Conservation (phyloP, 2,113 vertebrate species). For the Ctenodactylus gundi region DNA sequence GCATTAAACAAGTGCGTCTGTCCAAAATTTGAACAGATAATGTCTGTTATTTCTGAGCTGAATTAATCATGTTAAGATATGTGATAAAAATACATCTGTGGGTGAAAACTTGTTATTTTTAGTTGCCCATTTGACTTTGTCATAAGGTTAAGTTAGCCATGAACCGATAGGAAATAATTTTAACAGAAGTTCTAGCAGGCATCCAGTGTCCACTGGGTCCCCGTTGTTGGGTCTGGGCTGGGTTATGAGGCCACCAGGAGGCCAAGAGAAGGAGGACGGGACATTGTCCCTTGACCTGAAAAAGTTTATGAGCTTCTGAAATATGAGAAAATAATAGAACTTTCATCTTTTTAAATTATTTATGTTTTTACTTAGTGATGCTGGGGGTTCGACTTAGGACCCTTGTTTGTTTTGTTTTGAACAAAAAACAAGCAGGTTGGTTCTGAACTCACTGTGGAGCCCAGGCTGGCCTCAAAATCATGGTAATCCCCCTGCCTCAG, state of each 20-base stretch:
- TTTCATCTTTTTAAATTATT: slow-evolving; percentile 5
- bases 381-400: too few species aligned
- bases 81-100: not conserved
- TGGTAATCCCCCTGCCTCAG: too few species aligned
- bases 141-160: not conserved
- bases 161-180: not conserved
- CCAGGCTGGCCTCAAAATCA: too few species aligned
- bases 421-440: too few species aligned
- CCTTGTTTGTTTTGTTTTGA: too few species aligned
- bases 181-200: not conserved
- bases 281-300: not conserved
- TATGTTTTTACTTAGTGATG: too few species aligned
- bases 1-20: not conserved
- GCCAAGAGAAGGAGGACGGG: rapidly evolving
- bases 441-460: too few species aligned
- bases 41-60: not conserved
- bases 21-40: not conserved
- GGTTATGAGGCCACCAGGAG: not conserved
- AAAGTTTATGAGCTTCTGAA: not conserved
- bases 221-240: not conserved
- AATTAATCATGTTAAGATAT: not conserved
- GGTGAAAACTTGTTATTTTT: not conserved
- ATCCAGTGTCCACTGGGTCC: not conserved
- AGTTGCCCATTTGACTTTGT: not conserved
- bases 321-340: not conserved